These are phyloP conservation scores for Melanogrammus aeglefinus DNA, from an alignment of 2,797 vertebrate genomes.

Conservation along the genomic window DNA sequence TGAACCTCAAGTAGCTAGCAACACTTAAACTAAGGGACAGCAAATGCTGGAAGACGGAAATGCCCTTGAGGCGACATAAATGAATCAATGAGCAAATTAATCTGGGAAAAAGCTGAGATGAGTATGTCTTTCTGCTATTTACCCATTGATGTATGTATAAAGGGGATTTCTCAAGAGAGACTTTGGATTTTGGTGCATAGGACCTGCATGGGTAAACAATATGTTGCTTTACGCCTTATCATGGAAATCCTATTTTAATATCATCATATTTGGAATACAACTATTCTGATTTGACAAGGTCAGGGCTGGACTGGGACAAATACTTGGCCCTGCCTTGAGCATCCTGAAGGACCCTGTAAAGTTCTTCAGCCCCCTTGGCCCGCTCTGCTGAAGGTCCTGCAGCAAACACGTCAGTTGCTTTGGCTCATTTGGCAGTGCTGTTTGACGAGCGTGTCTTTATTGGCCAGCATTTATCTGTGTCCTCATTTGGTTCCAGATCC, in stretches of 20 bases:
- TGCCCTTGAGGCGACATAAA: background rate
- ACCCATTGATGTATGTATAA: too few relatives aligned
- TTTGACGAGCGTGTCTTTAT: too few relatives aligned
- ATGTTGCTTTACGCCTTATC: background rate
- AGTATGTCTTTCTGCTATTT: background rate
- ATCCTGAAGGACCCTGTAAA: too few relatives aligned
- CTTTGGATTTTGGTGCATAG: background rate
- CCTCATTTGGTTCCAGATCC: slow-evolving; percentile 68
- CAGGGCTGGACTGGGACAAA: too few relatives aligned
- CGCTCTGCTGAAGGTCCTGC: too few relatives aligned
- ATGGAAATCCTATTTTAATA: too few relatives aligned
- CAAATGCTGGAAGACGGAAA: background rate
- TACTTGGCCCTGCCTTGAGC: too few relatives aligned
- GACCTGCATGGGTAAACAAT: background rate
- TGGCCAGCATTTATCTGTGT: slow-evolving; percentile 12
- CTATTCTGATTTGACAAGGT: too few relatives aligned
- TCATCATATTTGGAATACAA: too few relatives aligned
- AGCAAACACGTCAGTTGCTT: too few relatives aligned
- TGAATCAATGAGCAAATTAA: background rate
- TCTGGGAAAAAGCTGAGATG: background rate
- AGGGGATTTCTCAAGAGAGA: background rate
- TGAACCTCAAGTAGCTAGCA: background rate
- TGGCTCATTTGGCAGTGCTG: too few relatives aligned
- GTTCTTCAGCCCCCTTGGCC: too few relatives aligned
- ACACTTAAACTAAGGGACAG: background rate